Evolutionary conservation across 2,797 vertebrate species (phyloP).

Genomic region (Stomatorhinus walkeri): DNA sequence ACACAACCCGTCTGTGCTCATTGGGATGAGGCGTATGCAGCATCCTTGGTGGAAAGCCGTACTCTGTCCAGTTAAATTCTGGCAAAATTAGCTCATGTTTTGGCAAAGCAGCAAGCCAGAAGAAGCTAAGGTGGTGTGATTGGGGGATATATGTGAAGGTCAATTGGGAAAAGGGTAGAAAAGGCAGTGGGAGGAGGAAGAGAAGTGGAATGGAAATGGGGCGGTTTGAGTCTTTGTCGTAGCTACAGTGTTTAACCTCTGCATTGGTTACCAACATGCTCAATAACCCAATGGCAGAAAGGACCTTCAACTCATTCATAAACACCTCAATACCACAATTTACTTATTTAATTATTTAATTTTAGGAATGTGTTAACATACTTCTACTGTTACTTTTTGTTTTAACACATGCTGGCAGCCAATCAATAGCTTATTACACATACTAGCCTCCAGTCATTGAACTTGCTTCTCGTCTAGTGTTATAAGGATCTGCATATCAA

Average conservation of each 20-base stretch:
- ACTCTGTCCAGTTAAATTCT: not conserved
- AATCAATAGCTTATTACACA: not conserved
- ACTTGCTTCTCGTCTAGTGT: not conserved
- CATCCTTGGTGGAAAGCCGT: not conserved
- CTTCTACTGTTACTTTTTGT: not conserved
- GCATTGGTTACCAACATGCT: not conserved
- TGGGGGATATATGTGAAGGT: too few species aligned
- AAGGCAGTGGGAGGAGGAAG: not conserved
- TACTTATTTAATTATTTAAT: not conserved
- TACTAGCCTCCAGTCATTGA: not conserved
- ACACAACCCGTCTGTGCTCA: not conserved
- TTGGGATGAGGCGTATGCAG: not conserved
- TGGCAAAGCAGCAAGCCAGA: not conserved
- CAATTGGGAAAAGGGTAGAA: not conserved
- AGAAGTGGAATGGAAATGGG: not conserved
- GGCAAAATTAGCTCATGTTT: not conserved
- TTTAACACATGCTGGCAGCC: not conserved
- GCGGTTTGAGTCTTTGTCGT: not conserved
- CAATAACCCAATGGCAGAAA: not conserved
- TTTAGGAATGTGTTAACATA: not conserved
- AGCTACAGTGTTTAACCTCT: not conserved
- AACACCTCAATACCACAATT: not conserved
- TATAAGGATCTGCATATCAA: conserved; percentile 16
- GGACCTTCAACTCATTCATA: not conserved
- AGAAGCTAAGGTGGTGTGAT: not conserved